A percentile compares a stretch with the other conserved stretches of the same genome.
Evolutionary conservation across 1,140 invertebrate species (phyloP).

Genomic region (Drosophila ironensis): DNA sequence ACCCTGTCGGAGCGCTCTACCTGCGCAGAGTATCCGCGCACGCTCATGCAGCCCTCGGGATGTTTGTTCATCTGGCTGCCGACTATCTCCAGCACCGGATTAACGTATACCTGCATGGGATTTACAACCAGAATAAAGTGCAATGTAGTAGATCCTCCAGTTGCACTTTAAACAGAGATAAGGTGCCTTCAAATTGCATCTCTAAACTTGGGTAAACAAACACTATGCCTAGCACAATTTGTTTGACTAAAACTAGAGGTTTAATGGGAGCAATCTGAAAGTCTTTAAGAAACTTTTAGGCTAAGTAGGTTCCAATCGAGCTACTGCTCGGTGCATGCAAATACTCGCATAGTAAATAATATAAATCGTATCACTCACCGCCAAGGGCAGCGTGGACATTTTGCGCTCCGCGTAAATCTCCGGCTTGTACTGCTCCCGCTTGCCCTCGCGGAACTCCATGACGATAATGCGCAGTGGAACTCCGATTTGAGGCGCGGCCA

Average conservation of each 20-base stretch:
- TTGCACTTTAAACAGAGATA: neutral
- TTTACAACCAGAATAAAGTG: neutral
- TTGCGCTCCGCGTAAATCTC: conserved; percentile 82
- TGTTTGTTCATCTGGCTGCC: conserved; percentile 84
- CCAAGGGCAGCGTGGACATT: conserved; percentile 84
- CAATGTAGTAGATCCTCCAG: too few species aligned
- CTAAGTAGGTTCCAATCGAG: too few species aligned
- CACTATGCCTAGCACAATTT: too few species aligned
- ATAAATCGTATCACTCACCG: conserved; percentile 82
- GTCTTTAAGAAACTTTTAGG: too few species aligned
- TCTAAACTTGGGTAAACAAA: too few species aligned
- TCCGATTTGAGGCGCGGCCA: conserved; percentile 89
- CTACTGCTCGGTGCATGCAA: neutral
- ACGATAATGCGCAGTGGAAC: conserved; percentile 86
- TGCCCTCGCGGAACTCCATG: conserved; percentile 84
- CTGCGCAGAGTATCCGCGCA: conserved; percentile 86
- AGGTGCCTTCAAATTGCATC: too few species aligned
- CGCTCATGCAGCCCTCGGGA: conserved; percentile 87
- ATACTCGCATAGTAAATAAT: neutral
- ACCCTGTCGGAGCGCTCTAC: conserved; percentile 86
- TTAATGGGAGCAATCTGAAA: too few species aligned
- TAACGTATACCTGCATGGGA: conserved; percentile 86
- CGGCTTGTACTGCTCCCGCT: conserved; percentile 79
- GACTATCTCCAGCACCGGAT: conserved; percentile 87
- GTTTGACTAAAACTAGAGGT: too few species aligned